Conservation (phyloP, 2,888 invertebrate genomes). For the Caenorhabditis imperialis region DNA sequence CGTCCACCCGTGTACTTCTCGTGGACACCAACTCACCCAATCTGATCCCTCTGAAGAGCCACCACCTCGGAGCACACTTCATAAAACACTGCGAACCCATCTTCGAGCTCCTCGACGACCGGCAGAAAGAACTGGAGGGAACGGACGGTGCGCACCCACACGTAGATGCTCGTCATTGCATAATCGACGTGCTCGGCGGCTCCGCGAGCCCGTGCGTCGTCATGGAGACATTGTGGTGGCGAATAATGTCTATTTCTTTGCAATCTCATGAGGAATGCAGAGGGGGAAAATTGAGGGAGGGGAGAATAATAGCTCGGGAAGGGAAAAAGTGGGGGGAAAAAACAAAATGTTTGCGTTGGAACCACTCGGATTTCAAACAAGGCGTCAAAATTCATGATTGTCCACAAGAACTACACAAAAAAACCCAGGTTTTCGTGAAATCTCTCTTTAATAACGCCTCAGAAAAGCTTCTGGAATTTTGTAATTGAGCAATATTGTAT, state of each 20-base stretch:
- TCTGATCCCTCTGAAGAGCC: constrained; percentile 18
- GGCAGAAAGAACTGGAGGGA: constrained; percentile 40
- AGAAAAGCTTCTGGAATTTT: too few relatives aligned
- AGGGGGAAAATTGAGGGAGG: neutral
- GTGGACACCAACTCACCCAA: constrained; percentile 37
- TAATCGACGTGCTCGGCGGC: neutral
- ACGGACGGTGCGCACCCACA: constrained; percentile 48
- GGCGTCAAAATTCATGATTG: too few relatives aligned
- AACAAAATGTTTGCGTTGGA: too few relatives aligned
- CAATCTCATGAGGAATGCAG: constrained; percentile 15
- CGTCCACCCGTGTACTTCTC: too few relatives aligned
- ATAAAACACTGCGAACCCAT: constrained; percentile 14
- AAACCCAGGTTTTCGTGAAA: too few relatives aligned
- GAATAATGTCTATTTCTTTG: constrained; percentile 11
- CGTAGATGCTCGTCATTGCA: constrained; percentile 35
- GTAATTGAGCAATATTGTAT: too few relatives aligned
- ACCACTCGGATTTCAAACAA: constrained; percentile 16
- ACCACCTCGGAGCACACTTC: constrained; percentile 26
- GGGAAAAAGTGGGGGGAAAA: constrained; percentile 12
- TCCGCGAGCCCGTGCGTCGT: neutral
- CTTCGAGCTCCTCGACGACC: neutral
- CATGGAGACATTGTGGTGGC: constrained; percentile 21
- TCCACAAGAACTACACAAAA: constrained; percentile 2
- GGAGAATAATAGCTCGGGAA: constrained; percentile 23
- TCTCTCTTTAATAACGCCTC: too few relatives aligned